These are phyloP conservation scores for Odontomyia ornata DNA, from an alignment of 2,888 invertebrate genomes.

Conservation along the genomic window DNA sequence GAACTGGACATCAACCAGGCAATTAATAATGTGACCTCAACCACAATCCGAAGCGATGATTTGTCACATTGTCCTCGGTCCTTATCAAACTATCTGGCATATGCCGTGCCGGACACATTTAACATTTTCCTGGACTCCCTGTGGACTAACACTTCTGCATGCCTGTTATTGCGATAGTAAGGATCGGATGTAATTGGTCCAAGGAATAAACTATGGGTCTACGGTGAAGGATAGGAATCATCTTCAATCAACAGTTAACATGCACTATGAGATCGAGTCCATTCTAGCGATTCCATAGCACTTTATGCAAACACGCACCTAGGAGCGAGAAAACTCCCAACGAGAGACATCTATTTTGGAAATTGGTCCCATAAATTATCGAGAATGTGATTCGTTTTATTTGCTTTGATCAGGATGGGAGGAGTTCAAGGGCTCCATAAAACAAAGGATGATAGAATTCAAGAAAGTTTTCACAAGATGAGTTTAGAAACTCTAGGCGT, in stretches of 20 bases:
- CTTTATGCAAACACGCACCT: constrained; percentile 11
- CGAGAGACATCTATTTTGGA: background rate
- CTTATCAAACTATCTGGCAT: no score
- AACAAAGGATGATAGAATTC: background rate
- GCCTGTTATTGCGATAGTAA: background rate
- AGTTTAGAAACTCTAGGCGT: background rate
- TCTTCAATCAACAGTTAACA: constrained; percentile 1
- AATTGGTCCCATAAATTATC: constrained; percentile 22
- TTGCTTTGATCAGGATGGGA: constrained; percentile 5
- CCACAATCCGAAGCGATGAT: constrained; percentile 8
- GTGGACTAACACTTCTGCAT: no score
- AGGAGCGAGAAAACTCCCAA: background rate
- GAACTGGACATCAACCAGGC: background rate
- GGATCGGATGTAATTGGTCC: background rate
- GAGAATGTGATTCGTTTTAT: constrained; percentile 21
- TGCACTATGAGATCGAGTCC: background rate
- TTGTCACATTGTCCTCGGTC: constrained; percentile 1
- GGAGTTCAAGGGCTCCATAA: background rate
- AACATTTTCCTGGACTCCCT: no score
- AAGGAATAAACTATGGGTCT: background rate
- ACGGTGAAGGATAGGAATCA: background rate
- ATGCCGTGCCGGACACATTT: no score
- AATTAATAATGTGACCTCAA: background rate
- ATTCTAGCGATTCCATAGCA: background rate
- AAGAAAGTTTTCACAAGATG: background rate